Conservation (phyloP, 2,797 vertebrate genomes). For the Neostethus bicornis region DNA sequence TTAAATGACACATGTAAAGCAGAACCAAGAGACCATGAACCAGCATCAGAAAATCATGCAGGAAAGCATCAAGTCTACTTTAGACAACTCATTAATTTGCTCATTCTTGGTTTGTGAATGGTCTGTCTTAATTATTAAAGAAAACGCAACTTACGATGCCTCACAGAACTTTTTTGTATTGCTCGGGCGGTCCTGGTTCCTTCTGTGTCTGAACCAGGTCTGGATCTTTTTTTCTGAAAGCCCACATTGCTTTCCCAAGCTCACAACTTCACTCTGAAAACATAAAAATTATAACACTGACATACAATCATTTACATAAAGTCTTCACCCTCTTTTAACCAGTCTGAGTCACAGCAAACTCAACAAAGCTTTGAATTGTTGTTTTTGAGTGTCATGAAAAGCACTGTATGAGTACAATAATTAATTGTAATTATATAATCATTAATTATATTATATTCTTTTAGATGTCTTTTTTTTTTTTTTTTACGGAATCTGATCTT, state of each 20-base stretch:
- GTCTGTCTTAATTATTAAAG: neutral
- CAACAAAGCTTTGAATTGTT: neutral
- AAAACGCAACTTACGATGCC: conserved; percentile 80
- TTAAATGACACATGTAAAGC: too few relatives aligned
- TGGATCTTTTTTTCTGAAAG: conserved; percentile 83
- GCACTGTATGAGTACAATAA: too few relatives aligned
- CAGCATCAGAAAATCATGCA: too few relatives aligned
- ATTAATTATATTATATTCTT: too few relatives aligned
- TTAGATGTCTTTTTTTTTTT: too few relatives aligned
- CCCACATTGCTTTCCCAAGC: conserved; percentile 79
- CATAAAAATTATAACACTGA: conserved; percentile 10
- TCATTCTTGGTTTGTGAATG: neutral
- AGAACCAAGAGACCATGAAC: too few relatives aligned
- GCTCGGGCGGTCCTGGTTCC: conserved; percentile 85
- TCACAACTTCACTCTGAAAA: conserved; percentile 65
- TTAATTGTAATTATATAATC: too few relatives aligned
- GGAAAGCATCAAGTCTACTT: too few relatives aligned
- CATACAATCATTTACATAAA: too few relatives aligned
- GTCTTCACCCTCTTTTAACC: neutral
- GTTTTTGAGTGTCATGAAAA: too few relatives aligned
- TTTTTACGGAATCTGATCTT: too few relatives aligned
- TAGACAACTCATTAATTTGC: neutral
- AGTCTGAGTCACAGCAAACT: neutral
- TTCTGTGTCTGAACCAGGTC: conserved; percentile 87
- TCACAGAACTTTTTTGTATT: conserved; percentile 91